Base-by-base conservation (phyloP, 2,797 vertebrate genomes). In the Oceanodroma leucorhoa region DNA sequence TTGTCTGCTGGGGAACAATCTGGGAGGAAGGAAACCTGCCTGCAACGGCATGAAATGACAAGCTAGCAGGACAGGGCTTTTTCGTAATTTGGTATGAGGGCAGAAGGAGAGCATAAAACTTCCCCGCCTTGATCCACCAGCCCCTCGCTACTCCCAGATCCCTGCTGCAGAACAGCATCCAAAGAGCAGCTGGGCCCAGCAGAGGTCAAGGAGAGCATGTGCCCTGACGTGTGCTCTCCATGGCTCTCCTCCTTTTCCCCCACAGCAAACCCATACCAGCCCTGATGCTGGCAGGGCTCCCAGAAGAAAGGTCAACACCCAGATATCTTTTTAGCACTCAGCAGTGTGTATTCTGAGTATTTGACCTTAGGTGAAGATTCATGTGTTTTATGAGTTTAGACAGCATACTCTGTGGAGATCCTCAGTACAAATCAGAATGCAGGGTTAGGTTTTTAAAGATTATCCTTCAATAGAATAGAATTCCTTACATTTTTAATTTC, bases 401-500 rank as follows among this genome's bases (percentile, higher is more conserved):
- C 9, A 77, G 50, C 23, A 72, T 32, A 66, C 3, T 29, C 38
- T 14, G 11, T 24, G 5, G 30, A 66, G 15, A 64, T 53, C 40
- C 16, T 57, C n/a, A 41, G 38, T 57, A 54, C 41, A 82, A 76
- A 88, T 20, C 46, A 88, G 15, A 87, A 83, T 57, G 32, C 18
- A 73, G 26, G 15, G 22, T 60, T 57, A 61, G n/a, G 38, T 36
- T 83, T 85, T 62, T 76, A 89, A 83, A 79, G 38, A 43, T 36
- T 64, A n/a, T 34, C n/a, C 58, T 73, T 93, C 80, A 65, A 79
- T 41, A 79, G 9, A 77, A 73, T 1, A 79, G 36, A 79, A 93
- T 90, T 82, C 60, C 10, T 50, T 75, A 90, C 16, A 89, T 69
- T 93, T 94, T 87, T 24, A 80, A 92, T 87, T 91, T 91, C 57